Percentiles rank a stretch among this genome's conserved stretches.
phyloP scores from a whole-genome alignment of 2,797 vertebrate species.

The Sarcophilus harrisii region DNA sequence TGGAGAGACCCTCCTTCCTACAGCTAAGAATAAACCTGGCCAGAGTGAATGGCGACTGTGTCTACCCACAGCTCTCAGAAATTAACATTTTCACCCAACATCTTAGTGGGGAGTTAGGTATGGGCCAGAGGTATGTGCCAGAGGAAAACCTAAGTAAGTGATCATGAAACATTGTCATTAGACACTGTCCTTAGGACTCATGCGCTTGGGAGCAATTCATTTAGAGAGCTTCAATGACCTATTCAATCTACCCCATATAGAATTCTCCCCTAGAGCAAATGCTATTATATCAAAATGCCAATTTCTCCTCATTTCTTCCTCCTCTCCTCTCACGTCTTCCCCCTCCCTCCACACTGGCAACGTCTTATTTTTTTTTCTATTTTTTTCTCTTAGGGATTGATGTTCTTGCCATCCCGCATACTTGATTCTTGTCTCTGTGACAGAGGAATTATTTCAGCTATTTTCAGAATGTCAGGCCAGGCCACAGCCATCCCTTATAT shows the following conservation, averaged over 20 bases:
- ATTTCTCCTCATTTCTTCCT: background rate
- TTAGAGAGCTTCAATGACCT: background rate
- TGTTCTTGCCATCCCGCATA: slow-evolving; percentile 63
- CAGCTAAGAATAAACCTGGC: background rate
- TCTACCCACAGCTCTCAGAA: background rate
- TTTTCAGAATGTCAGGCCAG: slow-evolving; percentile 65
- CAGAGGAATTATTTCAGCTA: slow-evolving; percentile 30
- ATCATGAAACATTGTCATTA: background rate
- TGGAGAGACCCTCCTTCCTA: background rate
- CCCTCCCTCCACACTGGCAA: background rate
- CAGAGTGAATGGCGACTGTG: background rate
- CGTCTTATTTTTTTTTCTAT: background rate
- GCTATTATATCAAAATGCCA: background rate
- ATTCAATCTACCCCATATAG: background rate
- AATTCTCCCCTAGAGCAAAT: background rate
- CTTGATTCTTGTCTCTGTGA: slow-evolving; percentile 50
- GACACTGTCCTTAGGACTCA: background rate
- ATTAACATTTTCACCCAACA: background rate
- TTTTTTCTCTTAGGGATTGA: slow-evolving; percentile 51
- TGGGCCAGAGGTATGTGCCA: background rate
- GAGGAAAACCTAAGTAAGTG: background rate
- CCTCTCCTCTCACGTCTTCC: background rate
- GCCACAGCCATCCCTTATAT: background rate
- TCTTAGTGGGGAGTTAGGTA: background rate
- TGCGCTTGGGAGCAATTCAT: background rate